Evolutionary conservation across 2,888 invertebrate species (phyloP).

Genomic region (Gibbula magus): DNA sequence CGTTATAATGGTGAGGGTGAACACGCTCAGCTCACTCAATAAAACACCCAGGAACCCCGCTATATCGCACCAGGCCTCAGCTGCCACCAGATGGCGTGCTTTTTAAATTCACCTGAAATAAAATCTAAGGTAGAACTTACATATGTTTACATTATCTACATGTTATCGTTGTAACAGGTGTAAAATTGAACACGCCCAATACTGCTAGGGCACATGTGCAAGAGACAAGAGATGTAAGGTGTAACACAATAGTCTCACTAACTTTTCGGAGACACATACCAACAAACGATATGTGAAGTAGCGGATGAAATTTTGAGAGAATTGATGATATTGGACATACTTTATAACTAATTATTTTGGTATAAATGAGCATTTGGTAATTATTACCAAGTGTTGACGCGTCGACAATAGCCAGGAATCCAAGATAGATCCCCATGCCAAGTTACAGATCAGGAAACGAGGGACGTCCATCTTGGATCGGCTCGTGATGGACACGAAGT

Average conservation of each 20-base stretch:
- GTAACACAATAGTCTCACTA: too few species aligned
- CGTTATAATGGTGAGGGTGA: conserved; percentile 96
- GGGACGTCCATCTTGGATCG: conserved; percentile 97
- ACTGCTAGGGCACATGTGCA: too few species aligned
- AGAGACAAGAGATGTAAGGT: too few species aligned
- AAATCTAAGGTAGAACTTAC: not conserved
- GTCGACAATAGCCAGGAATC: conserved; percentile 95
- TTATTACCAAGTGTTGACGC: conserved; percentile 87
- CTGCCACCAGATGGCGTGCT: conserved; percentile 98
- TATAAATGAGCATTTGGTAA: not conserved
- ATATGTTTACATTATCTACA: not conserved
- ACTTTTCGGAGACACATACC: too few species aligned
- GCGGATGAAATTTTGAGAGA: too few species aligned
- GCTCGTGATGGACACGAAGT: conserved; percentile 92
- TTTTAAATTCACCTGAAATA: conserved; percentile 88
- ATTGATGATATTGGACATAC: too few species aligned
- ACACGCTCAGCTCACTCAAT: conserved; percentile 95
- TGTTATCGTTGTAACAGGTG: not conserved
- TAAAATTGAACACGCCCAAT: too few species aligned
- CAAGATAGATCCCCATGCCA: conserved; percentile 96
- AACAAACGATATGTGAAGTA: too few species aligned
- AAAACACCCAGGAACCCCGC: conserved; percentile 96
- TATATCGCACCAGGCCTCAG: conserved; percentile 92
- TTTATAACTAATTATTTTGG: too few species aligned
- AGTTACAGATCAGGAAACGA: conserved; percentile 95